Base-by-base conservation (phyloP, 2,888 invertebrate species). In the Agrotis segetum region DNA sequence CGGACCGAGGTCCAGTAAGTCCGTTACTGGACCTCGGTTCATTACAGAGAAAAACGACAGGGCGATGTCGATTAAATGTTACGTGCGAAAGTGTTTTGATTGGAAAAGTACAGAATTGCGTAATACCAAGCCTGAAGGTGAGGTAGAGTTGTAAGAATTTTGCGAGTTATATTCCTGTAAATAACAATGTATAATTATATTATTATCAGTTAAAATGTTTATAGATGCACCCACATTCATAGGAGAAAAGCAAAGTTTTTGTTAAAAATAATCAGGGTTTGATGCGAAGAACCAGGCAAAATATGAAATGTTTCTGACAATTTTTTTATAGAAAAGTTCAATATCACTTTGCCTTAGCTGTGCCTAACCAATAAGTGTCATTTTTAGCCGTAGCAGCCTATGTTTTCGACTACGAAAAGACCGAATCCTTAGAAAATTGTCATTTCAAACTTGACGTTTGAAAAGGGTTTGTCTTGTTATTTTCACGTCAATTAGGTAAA, bases 41-140 rank as follows among this genome's bases (percentile, higher is more conserved):
- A 71, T 77, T 77, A 64, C 2, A 56, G 34, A 68, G 75, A 61
- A 61, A 75, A 74, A 55, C 34, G 68, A 55, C 13, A 17, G 3
- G 19, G 19, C 13, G 21, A 17, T 50, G 34, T 29, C 44, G 64
- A 71, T 63, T 29, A n/a, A 49, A 62, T 71, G 72, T 46, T 14
- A 24, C 53, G 46, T 17, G 24, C n/a, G 21, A n/a, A 19, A 44
- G 5, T n/a, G 19, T 44, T 29, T 46, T 19, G n/a, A 29, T 29
- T 44, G 24, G 3, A 61, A 34, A 50, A 40, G 17, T 63, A 40
- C 16, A 40, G 13, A 44, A 7, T 63, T 0, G 17, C 11, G 29
- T 55, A 11, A 55, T 5, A 55, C 40, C 2, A 34, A 34, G 29
- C 34, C 7, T 34, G 34, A 34, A 7, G 34, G 34, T 3, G 29